These are phyloP conservation scores for Sclerurus mexicanus DNA, from an alignment of 2,113 vertebrate genomes.

Conservation along the genomic window DNA sequence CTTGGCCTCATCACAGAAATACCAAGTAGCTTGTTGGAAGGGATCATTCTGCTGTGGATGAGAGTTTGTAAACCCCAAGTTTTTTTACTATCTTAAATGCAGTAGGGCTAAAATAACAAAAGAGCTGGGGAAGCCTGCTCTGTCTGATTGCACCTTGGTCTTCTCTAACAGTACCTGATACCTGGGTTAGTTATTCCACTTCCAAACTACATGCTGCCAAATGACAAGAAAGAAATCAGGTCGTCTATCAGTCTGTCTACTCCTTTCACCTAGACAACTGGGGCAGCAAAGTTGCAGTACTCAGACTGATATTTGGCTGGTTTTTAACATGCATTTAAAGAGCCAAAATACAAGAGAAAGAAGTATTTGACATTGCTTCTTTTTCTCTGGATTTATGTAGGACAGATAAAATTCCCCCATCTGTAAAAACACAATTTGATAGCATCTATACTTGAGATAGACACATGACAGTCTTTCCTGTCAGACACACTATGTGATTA, in stretches of 20 bases:
- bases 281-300: background rate
- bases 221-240: background rate
- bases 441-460: background rate
- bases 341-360: background rate
- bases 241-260: background rate
- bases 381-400: background rate
- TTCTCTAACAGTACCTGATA: background rate
- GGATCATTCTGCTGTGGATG: background rate
- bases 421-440: background rate
- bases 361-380: background rate
- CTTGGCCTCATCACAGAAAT: background rate
- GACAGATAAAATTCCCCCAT: background rate
- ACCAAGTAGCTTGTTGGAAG: background rate
- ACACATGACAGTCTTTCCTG: background rate
- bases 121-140: background rate
- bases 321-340: background rate
- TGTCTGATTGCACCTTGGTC: background rate
- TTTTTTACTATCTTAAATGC: background rate
- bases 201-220: background rate
- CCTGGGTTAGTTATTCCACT: background rate
- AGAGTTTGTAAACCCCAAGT: background rate
- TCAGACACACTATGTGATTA: background rate
- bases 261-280: background rate
- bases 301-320: background rate
- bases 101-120: background rate